Percentiles rank a stretch among this genome's conserved stretches.
These are phyloP conservation scores for Megalops cyprinoides DNA, from an alignment of 2,797 vertebrate species.

Conservation along the genomic window DNA sequence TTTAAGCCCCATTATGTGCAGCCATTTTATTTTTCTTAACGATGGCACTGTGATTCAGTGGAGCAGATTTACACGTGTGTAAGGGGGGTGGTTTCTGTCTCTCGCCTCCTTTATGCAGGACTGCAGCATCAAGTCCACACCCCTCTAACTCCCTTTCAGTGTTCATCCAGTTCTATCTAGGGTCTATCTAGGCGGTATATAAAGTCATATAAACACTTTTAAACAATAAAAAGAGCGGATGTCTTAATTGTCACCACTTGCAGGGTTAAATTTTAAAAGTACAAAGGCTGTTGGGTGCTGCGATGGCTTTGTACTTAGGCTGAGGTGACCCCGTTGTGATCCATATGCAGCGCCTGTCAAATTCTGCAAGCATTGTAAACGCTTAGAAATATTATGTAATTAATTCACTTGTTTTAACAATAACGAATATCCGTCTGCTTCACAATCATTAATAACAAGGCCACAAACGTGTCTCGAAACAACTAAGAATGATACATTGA, in stretches of 20 bases:
- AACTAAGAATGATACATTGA: neutral
- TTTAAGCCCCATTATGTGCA: neutral
- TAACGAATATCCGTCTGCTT: neutral
- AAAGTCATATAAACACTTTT: too few species aligned
- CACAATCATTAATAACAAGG: neutral
- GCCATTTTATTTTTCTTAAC: neutral
- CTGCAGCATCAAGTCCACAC: neutral
- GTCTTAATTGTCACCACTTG: too few species aligned
- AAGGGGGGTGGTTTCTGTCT: neutral
- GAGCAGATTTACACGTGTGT: neutral
- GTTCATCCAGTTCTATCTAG: neutral
- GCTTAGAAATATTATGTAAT: neutral
- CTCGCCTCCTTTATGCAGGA: neutral
- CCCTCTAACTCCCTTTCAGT: neutral
- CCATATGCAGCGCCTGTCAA: neutral
- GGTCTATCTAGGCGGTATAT: neutral
- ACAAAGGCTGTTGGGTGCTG: too few species aligned
- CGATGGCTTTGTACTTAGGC: neutral
- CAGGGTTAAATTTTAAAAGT: too few species aligned
- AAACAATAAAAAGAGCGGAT: too few species aligned
- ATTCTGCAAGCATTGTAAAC: neutral
- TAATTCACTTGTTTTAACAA: neutral
- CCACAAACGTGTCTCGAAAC: neutral
- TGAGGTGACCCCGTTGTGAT: neutral
- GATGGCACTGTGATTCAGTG: neutral